Percentiles rank a stretch among this genome's conserved stretches.
Conservation (phyloP, 2,888 invertebrate genomes). For the Clepsis dumicolana region DNA sequence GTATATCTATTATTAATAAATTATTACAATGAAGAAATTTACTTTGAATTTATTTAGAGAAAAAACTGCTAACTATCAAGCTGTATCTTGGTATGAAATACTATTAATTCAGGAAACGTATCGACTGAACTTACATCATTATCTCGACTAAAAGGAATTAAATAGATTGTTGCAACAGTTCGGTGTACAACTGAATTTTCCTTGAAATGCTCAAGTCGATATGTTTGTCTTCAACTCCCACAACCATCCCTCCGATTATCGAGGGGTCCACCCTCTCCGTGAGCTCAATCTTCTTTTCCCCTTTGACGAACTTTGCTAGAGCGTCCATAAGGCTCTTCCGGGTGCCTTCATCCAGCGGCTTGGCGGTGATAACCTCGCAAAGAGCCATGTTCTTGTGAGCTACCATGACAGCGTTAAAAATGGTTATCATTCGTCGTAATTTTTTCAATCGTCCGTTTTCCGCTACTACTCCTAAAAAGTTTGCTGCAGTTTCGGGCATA, state of each 20-base stretch:
- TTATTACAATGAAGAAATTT: slow-evolving; percentile 19
- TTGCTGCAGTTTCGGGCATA: slow-evolving; percentile 64
- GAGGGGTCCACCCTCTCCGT: slow-evolving; percentile 69
- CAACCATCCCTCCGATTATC: slow-evolving; percentile 74
- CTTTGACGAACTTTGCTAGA: slow-evolving; percentile 64
- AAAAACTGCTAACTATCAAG: not conserved
- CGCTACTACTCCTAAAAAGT: slow-evolving; percentile 70
- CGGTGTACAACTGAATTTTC: slow-evolving; percentile 71
- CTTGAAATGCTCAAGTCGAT: slow-evolving; percentile 73
- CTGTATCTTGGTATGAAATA: not conserved
- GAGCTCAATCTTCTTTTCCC: slow-evolving; percentile 66
- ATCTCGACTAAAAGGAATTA: slow-evolving; percentile 46
- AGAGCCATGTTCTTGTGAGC: slow-evolving; percentile 74
- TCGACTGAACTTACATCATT: too few species aligned
- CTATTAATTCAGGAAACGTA: too few species aligned
- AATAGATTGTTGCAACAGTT: slow-evolving; percentile 64
- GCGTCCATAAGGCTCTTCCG: slow-evolving; percentile 61
- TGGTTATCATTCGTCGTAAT: slow-evolving; percentile 65
- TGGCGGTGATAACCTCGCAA: slow-evolving; percentile 76
- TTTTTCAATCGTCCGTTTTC: slow-evolving; percentile 73
- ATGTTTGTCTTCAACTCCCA: slow-evolving; percentile 75
- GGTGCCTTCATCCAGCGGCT: slow-evolving; percentile 61
- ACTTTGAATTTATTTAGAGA: slow-evolving; percentile 22
- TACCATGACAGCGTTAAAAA: slow-evolving; percentile 70
- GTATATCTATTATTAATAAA: slow-evolving; percentile 42